Percentiles rank a stretch among this genome's conserved stretches.
Evolutionary conservation across 2,797 vertebrate genomes (phyloP).

Genomic region (Dryobates pubescens): DNA sequence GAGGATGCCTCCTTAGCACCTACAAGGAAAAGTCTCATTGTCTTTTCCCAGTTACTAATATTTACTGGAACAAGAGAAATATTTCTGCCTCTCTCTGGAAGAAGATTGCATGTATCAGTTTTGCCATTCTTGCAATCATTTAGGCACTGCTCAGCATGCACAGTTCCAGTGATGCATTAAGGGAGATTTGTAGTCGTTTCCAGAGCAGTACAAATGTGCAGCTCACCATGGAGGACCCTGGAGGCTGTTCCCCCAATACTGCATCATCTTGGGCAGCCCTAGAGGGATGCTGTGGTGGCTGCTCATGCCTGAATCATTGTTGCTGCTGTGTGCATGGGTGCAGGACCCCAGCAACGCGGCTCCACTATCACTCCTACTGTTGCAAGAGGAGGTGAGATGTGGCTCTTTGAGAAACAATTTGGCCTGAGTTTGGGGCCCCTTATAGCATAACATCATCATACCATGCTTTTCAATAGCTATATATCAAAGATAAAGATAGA

Average conservation of each 20-base stretch:
- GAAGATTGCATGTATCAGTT: neutral
- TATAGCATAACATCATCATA: neutral
- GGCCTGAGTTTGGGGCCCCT: neutral
- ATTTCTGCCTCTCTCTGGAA: neutral
- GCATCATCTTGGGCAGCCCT: neutral
- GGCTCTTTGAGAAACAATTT: neutral
- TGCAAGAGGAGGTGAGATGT: fast-evolving
- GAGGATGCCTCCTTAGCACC: neutral
- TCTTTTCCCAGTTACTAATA: neutral
- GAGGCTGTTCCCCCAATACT: neutral
- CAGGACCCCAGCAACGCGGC: neutral
- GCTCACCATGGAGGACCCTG: fast-evolving
- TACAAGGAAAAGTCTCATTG: neutral
- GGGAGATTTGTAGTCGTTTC: neutral
- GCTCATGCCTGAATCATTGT: neutral
- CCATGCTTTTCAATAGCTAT: neutral
- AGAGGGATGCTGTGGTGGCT: neutral
- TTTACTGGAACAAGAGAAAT: neutral
- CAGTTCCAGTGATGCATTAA: neutral
- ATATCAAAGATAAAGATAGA: no score
- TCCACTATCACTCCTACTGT: neutral
- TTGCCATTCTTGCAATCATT: neutral
- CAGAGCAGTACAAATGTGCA: neutral
- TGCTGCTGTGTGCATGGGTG: neutral
- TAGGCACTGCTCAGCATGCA: neutral